Percentiles rank a stretch among this genome's conserved stretches.
These are phyloP conservation scores for Cassiopea xamachana DNA, from an alignment of 30 jellyfish, hydroid and myxozoan genomes.

Conservation along the genomic window DNA sequence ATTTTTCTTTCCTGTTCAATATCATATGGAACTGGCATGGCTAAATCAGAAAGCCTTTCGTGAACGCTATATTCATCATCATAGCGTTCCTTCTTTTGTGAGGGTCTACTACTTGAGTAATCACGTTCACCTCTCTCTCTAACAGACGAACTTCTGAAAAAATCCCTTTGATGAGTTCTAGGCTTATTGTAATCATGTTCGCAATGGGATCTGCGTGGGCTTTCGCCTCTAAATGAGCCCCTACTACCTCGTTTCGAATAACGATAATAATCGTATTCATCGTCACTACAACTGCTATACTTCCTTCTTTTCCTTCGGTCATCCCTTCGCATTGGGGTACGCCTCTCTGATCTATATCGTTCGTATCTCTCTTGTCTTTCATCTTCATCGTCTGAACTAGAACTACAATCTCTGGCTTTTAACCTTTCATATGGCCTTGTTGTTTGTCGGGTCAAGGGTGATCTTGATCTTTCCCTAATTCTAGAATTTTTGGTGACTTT, in stretches of 20 bases:
- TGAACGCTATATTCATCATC: constrained; percentile 74
- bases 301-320: constrained; percentile 63
- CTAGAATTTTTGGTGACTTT: constrained; percentile 28
- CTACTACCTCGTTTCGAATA: constrained; percentile 51
- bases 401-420: constrained; percentile 44
- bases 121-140: constrained; percentile 40
- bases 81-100: neutral
- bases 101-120: constrained; percentile 8
- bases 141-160: constrained; percentile 27
- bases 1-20: constrained; percentile 94
- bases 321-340: constrained; percentile 71
- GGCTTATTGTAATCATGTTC: constrained; percentile 53
- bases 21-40: constrained; percentile 96
- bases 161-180: constrained; percentile 12
- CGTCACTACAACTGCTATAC: constrained; percentile 82
- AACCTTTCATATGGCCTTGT: constrained; percentile 58
- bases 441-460: constrained; percentile 19
- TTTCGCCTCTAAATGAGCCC: neutral
- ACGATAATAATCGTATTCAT: constrained; percentile 68
- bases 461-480: constrained; percentile 62
- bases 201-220: constrained; percentile 30
- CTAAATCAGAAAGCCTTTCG: constrained; percentile 80
- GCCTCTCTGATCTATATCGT: constrained; percentile 57
- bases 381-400: constrained; percentile 63
- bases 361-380: constrained; percentile 36